phyloP scores from a whole-genome alignment of 1,140 invertebrate species.

The Trypoxylus dichotomus region DNA sequence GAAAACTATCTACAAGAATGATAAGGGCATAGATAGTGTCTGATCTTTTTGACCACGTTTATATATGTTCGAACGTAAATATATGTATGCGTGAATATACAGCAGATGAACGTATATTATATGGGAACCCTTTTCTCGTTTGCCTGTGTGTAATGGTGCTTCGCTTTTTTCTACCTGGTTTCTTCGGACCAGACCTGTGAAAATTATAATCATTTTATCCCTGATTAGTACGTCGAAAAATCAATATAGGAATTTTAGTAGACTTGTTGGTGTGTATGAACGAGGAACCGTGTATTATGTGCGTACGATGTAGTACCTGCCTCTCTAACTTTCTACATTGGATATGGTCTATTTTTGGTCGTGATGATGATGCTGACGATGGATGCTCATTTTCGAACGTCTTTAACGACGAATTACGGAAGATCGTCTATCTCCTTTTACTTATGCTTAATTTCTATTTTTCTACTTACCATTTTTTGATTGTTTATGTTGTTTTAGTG shows the following conservation, averaged over 20 bases:
- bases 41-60: not conserved
- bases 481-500: not conserved
- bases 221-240: constrained; percentile 30
- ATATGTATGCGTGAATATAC: not conserved
- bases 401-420: constrained; percentile 22
- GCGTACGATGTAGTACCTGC: constrained; percentile 8
- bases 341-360: constrained; percentile 16
- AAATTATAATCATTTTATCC: constrained; percentile 50
- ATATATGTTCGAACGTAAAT: not conserved
- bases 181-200: constrained; percentile 37
- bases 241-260: constrained; percentile 27
- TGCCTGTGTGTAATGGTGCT: not conserved
- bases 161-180: constrained; percentile 19
- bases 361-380: constrained; percentile 1
- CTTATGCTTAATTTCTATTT: constrained; percentile 3
- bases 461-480: not conserved
- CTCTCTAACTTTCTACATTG: constrained; percentile 22
- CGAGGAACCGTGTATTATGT: not conserved
- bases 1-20: no score
- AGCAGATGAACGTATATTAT: constrained; percentile 15
- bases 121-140: constrained; percentile 27
- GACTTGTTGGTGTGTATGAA: constrained; percentile 16
- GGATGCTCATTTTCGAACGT: constrained; percentile 5
- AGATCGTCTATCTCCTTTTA: not conserved
- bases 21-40: not conserved